phyloP scores from a whole-genome alignment of 2,888 invertebrate species.

The Folsomia candida region DNA sequence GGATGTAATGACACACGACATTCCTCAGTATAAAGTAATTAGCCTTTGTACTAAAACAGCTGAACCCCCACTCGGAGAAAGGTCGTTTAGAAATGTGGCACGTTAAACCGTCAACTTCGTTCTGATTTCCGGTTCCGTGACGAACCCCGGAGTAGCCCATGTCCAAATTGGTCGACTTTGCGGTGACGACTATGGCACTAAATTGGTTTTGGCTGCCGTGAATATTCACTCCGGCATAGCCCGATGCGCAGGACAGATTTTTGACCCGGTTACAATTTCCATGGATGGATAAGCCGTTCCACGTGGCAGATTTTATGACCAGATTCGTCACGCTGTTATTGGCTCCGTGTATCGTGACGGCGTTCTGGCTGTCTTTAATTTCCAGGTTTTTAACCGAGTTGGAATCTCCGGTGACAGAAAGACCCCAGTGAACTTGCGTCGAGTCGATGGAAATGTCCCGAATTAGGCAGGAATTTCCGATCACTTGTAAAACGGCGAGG shows the following conservation, averaged over 20 bases:
- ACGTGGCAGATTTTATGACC: background rate
- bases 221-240: background rate
- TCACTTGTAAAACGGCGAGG: background rate
- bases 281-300: background rate
- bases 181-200: background rate
- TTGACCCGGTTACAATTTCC: background rate
- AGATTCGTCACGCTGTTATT: background rate
- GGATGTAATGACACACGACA: background rate
- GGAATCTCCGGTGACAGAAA: background rate
- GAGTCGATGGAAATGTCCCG: background rate
- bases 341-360: background rate
- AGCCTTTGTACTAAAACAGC: background rate
- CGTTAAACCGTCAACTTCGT: background rate
- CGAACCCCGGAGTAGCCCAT: background rate
- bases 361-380: background rate
- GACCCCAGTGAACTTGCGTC: background rate
- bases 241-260: background rate
- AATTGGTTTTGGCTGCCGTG: background rate
- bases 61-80: background rate
- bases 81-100: background rate
- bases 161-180: background rate
- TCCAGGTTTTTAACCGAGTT: background rate
- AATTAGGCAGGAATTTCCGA: background rate
- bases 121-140: background rate
- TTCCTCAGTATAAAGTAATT: background rate